A percentile compares a stretch with the other conserved stretches of the same genome.
Evolutionary conservation across 2,797 vertebrate genomes (phyloP).

Genomic region (Menidia menidia): DNA sequence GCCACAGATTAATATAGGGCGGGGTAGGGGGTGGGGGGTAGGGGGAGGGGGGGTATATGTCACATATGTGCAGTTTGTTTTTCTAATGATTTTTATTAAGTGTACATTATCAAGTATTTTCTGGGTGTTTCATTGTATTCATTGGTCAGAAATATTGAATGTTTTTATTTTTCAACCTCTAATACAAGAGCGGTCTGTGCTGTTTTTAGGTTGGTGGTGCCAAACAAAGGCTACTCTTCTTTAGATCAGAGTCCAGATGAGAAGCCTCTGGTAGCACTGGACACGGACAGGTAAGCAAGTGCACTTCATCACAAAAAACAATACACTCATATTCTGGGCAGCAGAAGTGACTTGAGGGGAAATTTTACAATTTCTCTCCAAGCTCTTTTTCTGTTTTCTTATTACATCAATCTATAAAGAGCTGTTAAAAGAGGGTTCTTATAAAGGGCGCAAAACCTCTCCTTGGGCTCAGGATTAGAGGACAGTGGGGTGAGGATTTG

Average conservation of each 20-base stretch:
- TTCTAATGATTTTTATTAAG: background rate
- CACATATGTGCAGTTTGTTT: background rate
- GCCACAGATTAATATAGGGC: conserved; percentile 54
- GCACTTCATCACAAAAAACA: background rate
- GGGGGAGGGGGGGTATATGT: background rate
- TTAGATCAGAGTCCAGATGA: conserved; percentile 98
- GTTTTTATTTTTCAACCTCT: background rate
- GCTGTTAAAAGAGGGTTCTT: conserved; percentile 60
- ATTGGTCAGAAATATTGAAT: background rate
- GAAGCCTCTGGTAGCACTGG: conserved; percentile 96
- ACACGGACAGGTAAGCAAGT: conserved; percentile 92
- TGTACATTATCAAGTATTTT: conserved; percentile 3
- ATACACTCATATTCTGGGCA: background rate
- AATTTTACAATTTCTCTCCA: conserved; percentile 16
- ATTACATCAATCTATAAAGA: conserved; percentile 54
- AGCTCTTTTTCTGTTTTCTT: conserved; percentile 18
- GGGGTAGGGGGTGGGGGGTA: too few species aligned
- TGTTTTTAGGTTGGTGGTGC: conserved; percentile 91
- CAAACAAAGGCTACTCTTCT: conserved; percentile 98
- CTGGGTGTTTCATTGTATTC: background rate
- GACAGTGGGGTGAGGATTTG: conserved; percentile 68
- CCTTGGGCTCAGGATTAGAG: conserved; percentile 67
- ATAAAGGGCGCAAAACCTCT: conserved; percentile 63
- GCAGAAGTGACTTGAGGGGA: background rate
- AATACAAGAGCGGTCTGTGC: conserved; percentile 4